Percentiles rank a stretch among this genome's conserved stretches.
These are phyloP conservation scores for Chionodraco myersi DNA, from an alignment of 2,113 vertebrate genomes.

Conservation along the genomic window DNA sequence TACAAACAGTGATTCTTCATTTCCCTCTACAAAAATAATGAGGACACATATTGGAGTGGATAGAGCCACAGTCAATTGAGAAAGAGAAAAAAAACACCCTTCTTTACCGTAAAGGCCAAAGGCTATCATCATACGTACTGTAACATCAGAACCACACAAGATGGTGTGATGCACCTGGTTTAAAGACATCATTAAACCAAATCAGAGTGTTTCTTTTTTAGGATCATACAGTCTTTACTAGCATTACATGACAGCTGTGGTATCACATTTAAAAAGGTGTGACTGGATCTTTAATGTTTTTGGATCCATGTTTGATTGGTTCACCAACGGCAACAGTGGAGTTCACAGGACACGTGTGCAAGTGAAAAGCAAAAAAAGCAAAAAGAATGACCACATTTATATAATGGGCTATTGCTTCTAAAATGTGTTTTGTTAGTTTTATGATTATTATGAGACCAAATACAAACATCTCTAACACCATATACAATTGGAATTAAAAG, in stretches of 20 bases:
- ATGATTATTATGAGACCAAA: conserved; percentile 1
- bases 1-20: conserved; percentile 66
- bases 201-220: conserved; percentile 6
- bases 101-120: conserved; percentile 36
- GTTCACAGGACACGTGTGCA: conserved; percentile 34
- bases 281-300: conserved; percentile 34
- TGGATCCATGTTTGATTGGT: conserved; percentile 26
- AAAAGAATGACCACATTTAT: conserved; percentile 29
- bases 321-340: conserved; percentile 6
- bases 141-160: conserved; percentile 37
- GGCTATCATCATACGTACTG: conserved; percentile 32
- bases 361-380: conserved; percentile 42
- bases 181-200: conserved; percentile 53
- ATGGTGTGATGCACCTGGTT: conserved; percentile 30
- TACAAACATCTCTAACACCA: conserved; percentile 60
- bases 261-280: conserved; percentile 1
- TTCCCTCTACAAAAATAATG: conserved; percentile 46
- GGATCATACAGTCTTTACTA: conserved; percentile 4
- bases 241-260: conserved; percentile 33
- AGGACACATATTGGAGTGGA: conserved; percentile 59
- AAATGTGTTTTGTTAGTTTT: conserved; percentile 2
- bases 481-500: conserved; percentile 53
- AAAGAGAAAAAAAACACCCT: background rate
- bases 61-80: conserved; percentile 41
- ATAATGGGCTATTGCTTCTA: conserved; percentile 19